Conservation (phyloP, 2,113 vertebrate species). For the Pedionomus torquatus region DNA sequence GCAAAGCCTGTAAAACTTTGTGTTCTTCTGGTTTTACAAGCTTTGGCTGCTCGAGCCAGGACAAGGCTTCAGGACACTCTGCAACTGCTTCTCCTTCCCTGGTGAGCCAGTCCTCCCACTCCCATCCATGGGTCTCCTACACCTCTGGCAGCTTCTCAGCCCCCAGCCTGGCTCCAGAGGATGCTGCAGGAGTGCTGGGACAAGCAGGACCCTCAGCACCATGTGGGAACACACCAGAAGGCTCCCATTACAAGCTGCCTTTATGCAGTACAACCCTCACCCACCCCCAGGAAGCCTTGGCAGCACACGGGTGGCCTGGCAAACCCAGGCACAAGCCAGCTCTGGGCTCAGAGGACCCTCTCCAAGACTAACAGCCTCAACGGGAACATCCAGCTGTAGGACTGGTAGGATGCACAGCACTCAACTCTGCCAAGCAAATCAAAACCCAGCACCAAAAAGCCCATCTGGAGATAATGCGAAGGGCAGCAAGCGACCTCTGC, state of each 20-base stretch:
- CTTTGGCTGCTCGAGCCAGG: background rate
- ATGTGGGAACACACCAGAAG: background rate
- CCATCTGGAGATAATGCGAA: background rate
- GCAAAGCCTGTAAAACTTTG: background rate
- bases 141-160: background rate
- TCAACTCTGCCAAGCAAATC: background rate
- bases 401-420: background rate
- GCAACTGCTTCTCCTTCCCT: background rate
- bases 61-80: background rate
- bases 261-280: background rate
- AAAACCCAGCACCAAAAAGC: background rate
- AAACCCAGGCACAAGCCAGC: background rate
- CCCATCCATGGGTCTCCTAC: background rate
- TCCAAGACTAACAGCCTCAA: background rate
- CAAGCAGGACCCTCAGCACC: background rate
- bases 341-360: background rate
- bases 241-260: background rate
- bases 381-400: background rate
- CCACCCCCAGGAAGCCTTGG: fast-evolving
- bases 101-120: background rate
- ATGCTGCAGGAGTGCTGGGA: background rate
- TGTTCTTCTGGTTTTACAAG: background rate
- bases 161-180: background rate
- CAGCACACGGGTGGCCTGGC: background rate
- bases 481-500: conserved; percentile 64